Percentiles rank a stretch among this genome's conserved stretches.
Conservation (phyloP, 2,797 vertebrate genomes). For the Gobio occitaniae region DNA sequence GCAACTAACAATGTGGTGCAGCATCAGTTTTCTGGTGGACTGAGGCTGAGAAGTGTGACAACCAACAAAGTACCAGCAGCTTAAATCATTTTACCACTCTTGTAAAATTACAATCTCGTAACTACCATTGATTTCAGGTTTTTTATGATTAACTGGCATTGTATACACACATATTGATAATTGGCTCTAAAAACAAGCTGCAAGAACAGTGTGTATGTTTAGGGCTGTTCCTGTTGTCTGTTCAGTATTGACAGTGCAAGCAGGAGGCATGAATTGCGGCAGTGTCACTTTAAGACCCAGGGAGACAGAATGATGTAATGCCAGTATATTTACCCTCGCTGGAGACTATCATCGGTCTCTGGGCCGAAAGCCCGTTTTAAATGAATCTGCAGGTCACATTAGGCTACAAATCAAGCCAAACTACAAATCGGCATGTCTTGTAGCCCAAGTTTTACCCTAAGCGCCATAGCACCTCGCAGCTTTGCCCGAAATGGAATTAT, state of each 20-base stretch:
- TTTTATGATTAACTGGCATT: conserved; percentile 5
- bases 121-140: conserved; percentile 15
- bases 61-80: conserved; percentile 13
- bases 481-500: conserved; percentile 8
- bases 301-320: conserved; percentile 54
- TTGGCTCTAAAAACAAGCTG: conserved; percentile 12
- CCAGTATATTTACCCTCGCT: conserved; percentile 26
- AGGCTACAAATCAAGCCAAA: conserved; percentile 38
- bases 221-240: not conserved
- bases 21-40: conserved; percentile 36
- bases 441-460: conserved; percentile 33
- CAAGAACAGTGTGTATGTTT: not conserved
- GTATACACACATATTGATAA: conserved; percentile 25
- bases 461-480: not conserved
- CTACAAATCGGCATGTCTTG: conserved; percentile 26
- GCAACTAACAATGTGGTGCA: conserved; percentile 13
- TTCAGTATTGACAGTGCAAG: conserved; percentile 26
- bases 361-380: conserved; percentile 28
- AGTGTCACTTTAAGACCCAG: conserved; percentile 50
- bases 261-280: not conserved
- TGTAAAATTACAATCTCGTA: not conserved
- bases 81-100: conserved; percentile 2
- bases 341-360: conserved; percentile 42
- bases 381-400: conserved; percentile 50
- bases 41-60: conserved; percentile 24